A percentile compares a stretch with the other conserved stretches of the same genome.
phyloP scores from a whole-genome alignment of 2,888 invertebrate species.

The Cistogaster globosa region DNA sequence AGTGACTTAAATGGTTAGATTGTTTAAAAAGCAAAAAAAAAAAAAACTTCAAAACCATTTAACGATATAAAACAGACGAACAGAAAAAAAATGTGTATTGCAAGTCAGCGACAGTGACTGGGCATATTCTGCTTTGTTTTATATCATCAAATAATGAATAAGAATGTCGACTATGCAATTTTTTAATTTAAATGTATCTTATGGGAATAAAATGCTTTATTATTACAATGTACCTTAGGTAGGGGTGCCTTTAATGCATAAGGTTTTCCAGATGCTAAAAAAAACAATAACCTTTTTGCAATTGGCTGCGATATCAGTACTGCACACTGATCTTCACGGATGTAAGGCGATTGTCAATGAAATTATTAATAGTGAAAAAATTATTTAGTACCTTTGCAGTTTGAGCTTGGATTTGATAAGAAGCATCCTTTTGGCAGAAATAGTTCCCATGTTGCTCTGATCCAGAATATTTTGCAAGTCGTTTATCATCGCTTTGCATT shows the following conservation, averaged over 20 bases:
- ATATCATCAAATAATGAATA: slow-evolving; percentile 88
- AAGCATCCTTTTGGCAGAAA: too few species aligned
- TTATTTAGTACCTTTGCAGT: too few species aligned
- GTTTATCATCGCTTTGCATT: too few species aligned
- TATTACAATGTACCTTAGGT: slow-evolving; percentile 59
- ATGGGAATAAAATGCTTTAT: slow-evolving; percentile 84
- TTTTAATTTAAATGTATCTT: slow-evolving; percentile 89
- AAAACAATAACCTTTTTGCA: too few species aligned
- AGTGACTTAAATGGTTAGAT: slow-evolving; percentile 84
- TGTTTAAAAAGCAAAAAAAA: slow-evolving; percentile 82
- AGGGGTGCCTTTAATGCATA: neutral
- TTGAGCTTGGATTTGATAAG: too few species aligned
- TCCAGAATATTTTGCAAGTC: too few species aligned
- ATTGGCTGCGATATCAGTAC: too few species aligned
- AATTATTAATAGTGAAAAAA: too few species aligned
- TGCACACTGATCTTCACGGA: too few species aligned
- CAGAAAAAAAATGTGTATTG: slow-evolving; percentile 83
- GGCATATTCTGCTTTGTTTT: slow-evolving; percentile 87
- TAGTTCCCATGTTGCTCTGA: too few species aligned
- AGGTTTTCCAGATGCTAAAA: too few species aligned
- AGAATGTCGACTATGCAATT: slow-evolving; percentile 87
- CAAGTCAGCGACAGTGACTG: slow-evolving; percentile 86
- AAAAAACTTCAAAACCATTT: slow-evolving; percentile 84
- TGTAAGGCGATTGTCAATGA: too few species aligned
- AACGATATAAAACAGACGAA: slow-evolving; percentile 76